These are phyloP conservation scores for Pseudorhiza aurosa DNA, from an alignment of 30 jellyfish, hydroid and myxozoan genomes.

Conservation along the genomic window DNA sequence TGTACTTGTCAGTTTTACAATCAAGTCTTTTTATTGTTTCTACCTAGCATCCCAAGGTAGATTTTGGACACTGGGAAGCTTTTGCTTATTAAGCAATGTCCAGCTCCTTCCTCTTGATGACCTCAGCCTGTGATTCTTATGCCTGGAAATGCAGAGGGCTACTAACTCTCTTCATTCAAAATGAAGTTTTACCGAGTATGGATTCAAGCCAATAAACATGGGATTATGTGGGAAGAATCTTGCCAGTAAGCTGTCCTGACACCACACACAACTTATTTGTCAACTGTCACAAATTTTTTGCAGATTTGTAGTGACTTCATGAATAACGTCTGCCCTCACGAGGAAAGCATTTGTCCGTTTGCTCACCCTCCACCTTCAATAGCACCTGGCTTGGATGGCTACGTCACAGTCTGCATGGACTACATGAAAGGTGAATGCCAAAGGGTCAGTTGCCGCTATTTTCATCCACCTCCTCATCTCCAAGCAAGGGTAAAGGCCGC, in stretches of 20 bases:
- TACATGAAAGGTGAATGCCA: constrained; percentile 75
- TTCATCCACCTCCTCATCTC: constrained; percentile 75
- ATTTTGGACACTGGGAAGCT: no score
- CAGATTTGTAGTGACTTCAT: constrained; percentile 72
- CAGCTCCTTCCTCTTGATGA: no score
- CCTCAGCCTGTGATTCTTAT: no score
- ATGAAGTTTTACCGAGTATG: no score
- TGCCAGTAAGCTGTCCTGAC: not conserved
- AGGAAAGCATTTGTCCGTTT: constrained; percentile 46
- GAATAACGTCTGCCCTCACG: constrained; percentile 48
- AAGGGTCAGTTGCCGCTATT: constrained; percentile 58
- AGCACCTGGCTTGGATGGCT: constrained; percentile 63
- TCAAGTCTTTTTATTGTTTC: no score
- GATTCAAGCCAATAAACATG: no score
- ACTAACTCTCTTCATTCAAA: no score
- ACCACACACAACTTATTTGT: not conserved
- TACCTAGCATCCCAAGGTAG: no score
- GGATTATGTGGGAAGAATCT: not conserved
- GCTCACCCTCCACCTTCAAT: constrained; percentile 73
- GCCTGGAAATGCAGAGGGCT: no score
- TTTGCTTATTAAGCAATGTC: no score
- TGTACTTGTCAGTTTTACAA: no score
- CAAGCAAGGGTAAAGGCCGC: constrained; percentile 73
- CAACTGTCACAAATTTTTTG: not conserved
- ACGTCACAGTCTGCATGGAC: constrained; percentile 78